A percentile compares a stretch with the other conserved stretches of the same genome.
These are phyloP conservation scores for Aphaenogaster floridana DNA, from an alignment of 1,140 invertebrate genomes.

Conservation along the genomic window DNA sequence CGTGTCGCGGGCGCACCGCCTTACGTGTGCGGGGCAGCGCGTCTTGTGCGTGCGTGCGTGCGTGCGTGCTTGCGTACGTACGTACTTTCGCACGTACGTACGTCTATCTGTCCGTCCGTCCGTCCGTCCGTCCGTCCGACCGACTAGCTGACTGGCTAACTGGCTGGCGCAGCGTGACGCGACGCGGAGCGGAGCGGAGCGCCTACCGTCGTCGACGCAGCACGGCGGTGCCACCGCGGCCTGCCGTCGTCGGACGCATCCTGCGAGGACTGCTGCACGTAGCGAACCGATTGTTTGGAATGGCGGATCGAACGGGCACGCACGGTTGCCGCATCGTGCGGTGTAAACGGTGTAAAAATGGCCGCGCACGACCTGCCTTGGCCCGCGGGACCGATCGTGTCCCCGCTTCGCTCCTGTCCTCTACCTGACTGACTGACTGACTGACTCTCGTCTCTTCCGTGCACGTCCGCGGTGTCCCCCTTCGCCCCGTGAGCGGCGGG, in stretches of 20 bases:
- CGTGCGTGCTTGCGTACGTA: background rate
- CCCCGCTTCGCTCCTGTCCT: constrained; percentile 16
- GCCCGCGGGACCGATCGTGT: constrained; percentile 38
- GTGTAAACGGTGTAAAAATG: constrained; percentile 90
- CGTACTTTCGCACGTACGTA: background rate
- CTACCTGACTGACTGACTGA: constrained; percentile 29
- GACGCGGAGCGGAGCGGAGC: constrained; percentile 12
- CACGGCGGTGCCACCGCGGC: constrained; percentile 80
- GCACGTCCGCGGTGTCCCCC: background rate
- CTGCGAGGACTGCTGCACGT: constrained; percentile 85
- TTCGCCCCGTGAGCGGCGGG: background rate
- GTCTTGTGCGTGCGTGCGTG: background rate
- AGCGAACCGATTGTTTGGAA: constrained; percentile 89
- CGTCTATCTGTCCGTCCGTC: background rate
- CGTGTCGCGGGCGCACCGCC: constrained; percentile 20
- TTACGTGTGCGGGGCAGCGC: background rate
- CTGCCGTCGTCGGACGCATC: constrained; percentile 87
- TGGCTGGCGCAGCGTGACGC: constrained; percentile 14
- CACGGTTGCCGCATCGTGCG: constrained; percentile 90
- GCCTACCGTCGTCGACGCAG: constrained; percentile 69
- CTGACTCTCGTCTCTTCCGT: background rate
- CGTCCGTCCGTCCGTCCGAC: background rate
- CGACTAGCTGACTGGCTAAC: constrained; percentile 11
- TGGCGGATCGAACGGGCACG: constrained; percentile 89
- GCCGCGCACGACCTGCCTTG: constrained; percentile 86